These are phyloP conservation scores for Crocallis elinguaria DNA, from an alignment of 2,888 invertebrate species.

Conservation along the genomic window DNA sequence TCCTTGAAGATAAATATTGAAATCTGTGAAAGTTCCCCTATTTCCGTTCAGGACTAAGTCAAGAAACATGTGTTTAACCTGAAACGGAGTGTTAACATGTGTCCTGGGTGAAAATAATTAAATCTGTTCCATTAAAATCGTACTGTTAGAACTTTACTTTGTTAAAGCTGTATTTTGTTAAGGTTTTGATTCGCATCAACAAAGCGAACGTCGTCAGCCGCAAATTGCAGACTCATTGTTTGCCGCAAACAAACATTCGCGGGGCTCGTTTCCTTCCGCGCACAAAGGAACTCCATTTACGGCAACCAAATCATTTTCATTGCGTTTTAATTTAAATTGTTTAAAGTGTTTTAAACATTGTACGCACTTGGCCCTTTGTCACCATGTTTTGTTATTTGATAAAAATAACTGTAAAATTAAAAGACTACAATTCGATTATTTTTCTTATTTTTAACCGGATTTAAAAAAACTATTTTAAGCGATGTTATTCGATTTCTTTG, in stretches of 20 bases:
- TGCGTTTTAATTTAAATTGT: conserved; percentile 64
- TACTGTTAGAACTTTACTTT: conserved; percentile 52
- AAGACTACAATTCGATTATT: too few species aligned
- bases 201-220: conserved; percentile 70
- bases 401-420: too few species aligned
- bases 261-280: conserved; percentile 67
- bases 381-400: too few species aligned
- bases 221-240: conserved; percentile 82
- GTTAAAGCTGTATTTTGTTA: conserved; percentile 61
- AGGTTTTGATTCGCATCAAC: conserved; percentile 76
- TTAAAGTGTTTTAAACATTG: conserved; percentile 36
- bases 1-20: too few species aligned
- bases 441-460: too few species aligned
- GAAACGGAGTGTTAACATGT: conserved; percentile 23
- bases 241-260: conserved; percentile 76
- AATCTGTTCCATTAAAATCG: too few species aligned
- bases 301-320: conserved; percentile 69
- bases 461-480: too few species aligned
- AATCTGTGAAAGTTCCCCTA: background rate
- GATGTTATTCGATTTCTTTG: too few species aligned
- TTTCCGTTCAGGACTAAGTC: conserved; percentile 11
- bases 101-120: conserved; percentile 51
- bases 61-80: conserved; percentile 25
- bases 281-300: conserved; percentile 77
- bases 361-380: too few species aligned